Base-by-base conservation (phyloP, 1,140 invertebrate genomes). In the Ceratina australensis region DNA sequence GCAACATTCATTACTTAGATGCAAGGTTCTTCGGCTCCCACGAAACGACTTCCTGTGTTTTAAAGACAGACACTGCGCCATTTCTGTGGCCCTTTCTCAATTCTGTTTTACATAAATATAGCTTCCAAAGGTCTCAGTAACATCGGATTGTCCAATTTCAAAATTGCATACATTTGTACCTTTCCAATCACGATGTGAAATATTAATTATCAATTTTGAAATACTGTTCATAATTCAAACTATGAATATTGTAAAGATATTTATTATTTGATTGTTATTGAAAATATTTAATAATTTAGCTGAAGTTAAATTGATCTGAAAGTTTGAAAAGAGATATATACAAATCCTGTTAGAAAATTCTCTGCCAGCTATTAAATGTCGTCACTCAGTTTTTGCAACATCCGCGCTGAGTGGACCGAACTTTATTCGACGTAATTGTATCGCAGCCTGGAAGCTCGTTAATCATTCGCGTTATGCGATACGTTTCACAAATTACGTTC, bases 31-130 rank as follows among this genome's bases (percentile, higher is more conserved):
- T 24, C 5, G 64, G 20, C 50, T 66, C 64, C 47, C 64, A 66
- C 50, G 64, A 50, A 66, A 2, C 47, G 22, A 66, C 64, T 66
- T 66, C 64, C 64, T 66, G 64, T 66, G 64, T 66, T 50, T 20
- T 26, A 50, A 8, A 49, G 12, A 65, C 33, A 65, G 64, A 24
- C 22, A 16, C 33, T 66, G 64, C 24, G 16, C 42, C 22, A 20
- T 66, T 66, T 50, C 10, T n/a, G 18, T 26, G 47, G 64, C 64
- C 47, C 42, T 66, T 50, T 26, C 64, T 50, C 64, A 15, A 66
- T 66, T n/a, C 64, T 50, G 15, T 13, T 66, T 66, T 50, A 26
- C 22, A 50, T 50, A 50, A 50, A 26, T 10, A 66, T 49, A 24
- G 47, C 16, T 22, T 66, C 3, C 33, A 66, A 66, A 13, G 15